Evolutionary conservation across 1,140 invertebrate species (phyloP).

Genomic region (Dufourea novaeangliae): DNA sequence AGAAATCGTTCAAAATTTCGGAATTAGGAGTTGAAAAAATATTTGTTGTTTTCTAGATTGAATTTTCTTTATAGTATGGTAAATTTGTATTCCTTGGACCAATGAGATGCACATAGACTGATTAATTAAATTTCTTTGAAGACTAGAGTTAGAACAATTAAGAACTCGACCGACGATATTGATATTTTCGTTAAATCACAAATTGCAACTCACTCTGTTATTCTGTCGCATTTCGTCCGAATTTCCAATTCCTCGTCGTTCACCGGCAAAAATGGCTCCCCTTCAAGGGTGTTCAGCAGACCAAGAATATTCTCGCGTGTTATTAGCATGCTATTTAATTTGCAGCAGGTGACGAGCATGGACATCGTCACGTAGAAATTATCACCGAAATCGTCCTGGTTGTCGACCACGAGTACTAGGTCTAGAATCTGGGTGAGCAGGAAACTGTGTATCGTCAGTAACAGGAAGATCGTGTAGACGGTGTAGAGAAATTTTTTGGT

Average conservation of each 20-base stretch:
- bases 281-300: constrained; percentile 29
- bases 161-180: too few relatives aligned
- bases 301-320: constrained; percentile 34
- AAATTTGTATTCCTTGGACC: too few relatives aligned
- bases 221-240: constrained; percentile 44
- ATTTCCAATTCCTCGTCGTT: constrained; percentile 50
- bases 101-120: too few relatives aligned
- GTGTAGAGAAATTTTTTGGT: constrained; percentile 13
- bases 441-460: neutral
- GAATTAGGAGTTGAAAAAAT: too few relatives aligned
- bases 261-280: constrained; percentile 30
- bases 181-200: too few relatives aligned
- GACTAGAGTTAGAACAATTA: too few relatives aligned
- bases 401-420: constrained; percentile 15
- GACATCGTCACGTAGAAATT: constrained; percentile 59
- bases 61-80: too few relatives aligned
- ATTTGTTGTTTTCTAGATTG: too few relatives aligned
- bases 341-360: constrained; percentile 42
- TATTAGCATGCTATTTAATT: constrained; percentile 41
- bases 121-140: too few relatives aligned
- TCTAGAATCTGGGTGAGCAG: constrained; percentile 18
- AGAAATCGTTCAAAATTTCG: too few relatives aligned
- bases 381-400: constrained; percentile 49
- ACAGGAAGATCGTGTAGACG: neutral
- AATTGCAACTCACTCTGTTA: constrained; percentile 47